Percentiles rank a stretch among this genome's conserved stretches.
Evolutionary conservation across 2,888 invertebrate genomes (phyloP).

Genomic region (Papilio gigon): DNA sequence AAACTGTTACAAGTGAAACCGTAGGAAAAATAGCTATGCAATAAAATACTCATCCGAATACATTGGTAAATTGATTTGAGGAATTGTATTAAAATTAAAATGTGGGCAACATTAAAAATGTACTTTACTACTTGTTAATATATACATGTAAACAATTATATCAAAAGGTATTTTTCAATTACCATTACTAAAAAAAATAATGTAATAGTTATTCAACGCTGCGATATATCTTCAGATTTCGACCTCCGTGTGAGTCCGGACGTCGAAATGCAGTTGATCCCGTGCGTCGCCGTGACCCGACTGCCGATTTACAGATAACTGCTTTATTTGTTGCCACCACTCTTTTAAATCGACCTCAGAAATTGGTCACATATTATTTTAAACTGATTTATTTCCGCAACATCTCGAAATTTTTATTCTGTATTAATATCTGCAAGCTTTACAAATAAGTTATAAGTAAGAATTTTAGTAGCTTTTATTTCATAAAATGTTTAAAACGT

Average conservation of each 20-base stretch:
- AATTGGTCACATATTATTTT: conserved; percentile 39
- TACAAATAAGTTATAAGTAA: too few relatives aligned
- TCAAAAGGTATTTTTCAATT: not conserved
- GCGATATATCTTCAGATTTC: conserved; percentile 47
- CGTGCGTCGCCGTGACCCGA: conserved; percentile 73
- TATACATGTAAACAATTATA: too few relatives aligned
- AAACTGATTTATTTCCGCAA: conserved; percentile 12
- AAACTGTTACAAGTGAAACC: too few relatives aligned
- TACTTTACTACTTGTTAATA: too few relatives aligned
- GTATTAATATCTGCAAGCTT: not conserved
- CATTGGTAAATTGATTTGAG: too few relatives aligned
- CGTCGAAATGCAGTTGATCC: conserved; percentile 74
- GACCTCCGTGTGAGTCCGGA: conserved; percentile 53
- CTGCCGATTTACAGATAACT: conserved; percentile 72
- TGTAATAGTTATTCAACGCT: not conserved
- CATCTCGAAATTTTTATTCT: not conserved
- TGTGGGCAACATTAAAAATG: too few relatives aligned
- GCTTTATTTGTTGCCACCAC: conserved; percentile 74
- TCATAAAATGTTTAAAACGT: too few relatives aligned
- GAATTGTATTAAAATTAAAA: too few relatives aligned
- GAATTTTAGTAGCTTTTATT: too few relatives aligned
- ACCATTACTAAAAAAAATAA: not conserved
- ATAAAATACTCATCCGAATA: too few relatives aligned
- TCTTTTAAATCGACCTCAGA: conserved; percentile 47
- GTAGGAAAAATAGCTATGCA: too few relatives aligned